Evolutionary conservation across 64 coral and sea anemone genomes (phyloP), one percentile per base, ranked within the genome.

Genomic region (Orbicella faveolata): DNA sequence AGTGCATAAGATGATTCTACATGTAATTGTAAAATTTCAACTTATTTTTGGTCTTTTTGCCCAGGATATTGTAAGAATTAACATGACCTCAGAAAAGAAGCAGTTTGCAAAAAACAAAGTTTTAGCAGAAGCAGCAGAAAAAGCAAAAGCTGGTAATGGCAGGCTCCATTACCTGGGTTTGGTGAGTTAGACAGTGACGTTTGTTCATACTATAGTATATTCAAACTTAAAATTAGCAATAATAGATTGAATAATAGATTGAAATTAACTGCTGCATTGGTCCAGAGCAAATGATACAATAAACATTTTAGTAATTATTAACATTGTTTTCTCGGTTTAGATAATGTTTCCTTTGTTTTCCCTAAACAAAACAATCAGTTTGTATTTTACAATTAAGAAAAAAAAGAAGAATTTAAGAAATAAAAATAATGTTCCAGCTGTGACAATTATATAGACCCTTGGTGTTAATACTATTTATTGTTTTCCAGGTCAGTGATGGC

Each of bases 61-160:
- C 1, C 39, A 98, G 96, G 96, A 98, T 77, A 98, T 98, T 98
- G 94, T 98, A 17, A 80, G 94, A 77, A 98, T 98, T 68, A 98
- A 98, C 90, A 98, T 95, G 94, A 87, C 96, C 77, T 91, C 93
- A 23, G 93, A 98, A 41, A 78, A 93, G 33, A 89, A 93, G 55
- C 81, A 85, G 59, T 78, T 98, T 75, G 34, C 80, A 39, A 84
- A 89, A 16, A 98, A 98, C 59, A 63, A 93, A 74, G 76, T 79
- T 64, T 62, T 98, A 2, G 77, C 79, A 33, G 94, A 79, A 35
- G 96, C 96, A 59, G 94, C 93, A 75, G 90, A 88, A 37, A 90
- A 74, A 44, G 96, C 96, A 21, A 98, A 95, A 83, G 88, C 76
- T 59, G 39, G 57, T 57, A 98, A 89, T 95, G 96, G 96, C 16